Percentiles rank a stretch among this genome's conserved stretches.
Conservation (phyloP, 30 jellyfish, hydroid and myxozoan species). For the Euphysa ruthae region DNA sequence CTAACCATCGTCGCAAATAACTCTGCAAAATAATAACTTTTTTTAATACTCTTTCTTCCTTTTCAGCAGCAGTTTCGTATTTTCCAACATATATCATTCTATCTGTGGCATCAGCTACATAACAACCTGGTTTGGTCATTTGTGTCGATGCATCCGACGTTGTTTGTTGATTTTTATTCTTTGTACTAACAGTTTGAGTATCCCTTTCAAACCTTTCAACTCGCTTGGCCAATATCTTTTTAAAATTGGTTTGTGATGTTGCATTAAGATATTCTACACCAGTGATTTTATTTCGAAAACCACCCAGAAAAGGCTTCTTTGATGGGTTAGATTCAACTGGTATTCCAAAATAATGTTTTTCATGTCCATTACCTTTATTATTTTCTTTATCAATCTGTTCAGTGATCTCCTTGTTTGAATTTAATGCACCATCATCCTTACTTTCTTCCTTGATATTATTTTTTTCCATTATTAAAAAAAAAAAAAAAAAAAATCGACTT, state of each 20-base stretch:
- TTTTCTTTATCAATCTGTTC: too few relatives aligned
- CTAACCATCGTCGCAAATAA: slow-evolving; percentile 92
- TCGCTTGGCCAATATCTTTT: slow-evolving; percentile 3
- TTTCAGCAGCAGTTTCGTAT: slow-evolving; percentile 86
- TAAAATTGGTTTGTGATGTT: slow-evolving; percentile 73
- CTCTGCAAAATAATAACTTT: slow-evolving; percentile 82
- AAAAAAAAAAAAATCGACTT: too few relatives aligned
- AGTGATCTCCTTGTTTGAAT: too few relatives aligned
- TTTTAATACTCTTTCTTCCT: slow-evolving; percentile 35
- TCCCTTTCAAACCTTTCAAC: slow-evolving; percentile 77
- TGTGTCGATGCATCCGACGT: slow-evolving; percentile 79
- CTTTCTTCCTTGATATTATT: too few relatives aligned
- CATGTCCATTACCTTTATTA: too few relatives aligned
- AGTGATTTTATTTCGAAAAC: slow-evolving; percentile 72
- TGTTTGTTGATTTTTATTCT: slow-evolving; percentile 64
- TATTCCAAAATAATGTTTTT: too few relatives aligned
- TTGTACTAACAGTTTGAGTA: slow-evolving; percentile 76
- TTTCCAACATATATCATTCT: slow-evolving; percentile 59
- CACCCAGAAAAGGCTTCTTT: slow-evolving; percentile 90
- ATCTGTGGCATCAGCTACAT: slow-evolving; percentile 74
- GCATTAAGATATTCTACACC: slow-evolving; percentile 82
- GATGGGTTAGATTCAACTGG: background rate
- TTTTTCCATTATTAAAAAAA: too few relatives aligned
- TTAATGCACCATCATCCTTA: too few relatives aligned
- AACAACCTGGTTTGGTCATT: slow-evolving; percentile 96